Conservation (phyloP, 2,113 vertebrate species). For the Bettongia penicillata region DNA sequence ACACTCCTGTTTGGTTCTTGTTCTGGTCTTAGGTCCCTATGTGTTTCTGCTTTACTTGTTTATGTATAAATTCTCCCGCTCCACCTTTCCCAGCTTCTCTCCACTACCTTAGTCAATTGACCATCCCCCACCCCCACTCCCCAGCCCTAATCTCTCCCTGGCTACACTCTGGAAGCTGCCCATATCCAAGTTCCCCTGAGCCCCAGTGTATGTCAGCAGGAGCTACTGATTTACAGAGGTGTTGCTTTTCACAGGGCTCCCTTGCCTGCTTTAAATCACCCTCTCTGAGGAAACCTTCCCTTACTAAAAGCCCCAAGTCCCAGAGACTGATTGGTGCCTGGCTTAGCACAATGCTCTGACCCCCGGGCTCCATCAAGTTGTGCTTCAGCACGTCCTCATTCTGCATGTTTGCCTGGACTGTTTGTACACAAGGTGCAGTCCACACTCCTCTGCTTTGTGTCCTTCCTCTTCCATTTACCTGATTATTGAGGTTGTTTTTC, state of each 20-base stretch:
- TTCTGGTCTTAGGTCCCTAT: background rate
- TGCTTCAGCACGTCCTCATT: background rate
- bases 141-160: background rate
- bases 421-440: background rate
- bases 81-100: background rate
- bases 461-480: background rate
- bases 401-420: background rate
- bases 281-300: conserved; percentile 59
- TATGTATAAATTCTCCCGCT: background rate
- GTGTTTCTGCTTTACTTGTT: background rate
- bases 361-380: background rate
- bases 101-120: background rate
- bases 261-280: conserved; percentile 60
- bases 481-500: background rate
- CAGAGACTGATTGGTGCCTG: conserved; percentile 36
- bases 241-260: conserved; percentile 63
- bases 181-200: background rate
- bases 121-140: background rate
- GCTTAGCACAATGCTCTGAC: conserved; percentile 42
- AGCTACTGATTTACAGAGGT: conserved; percentile 66
- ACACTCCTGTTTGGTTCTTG: background rate
- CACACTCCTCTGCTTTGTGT: background rate
- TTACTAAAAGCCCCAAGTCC: conserved; percentile 57
- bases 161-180: background rate
- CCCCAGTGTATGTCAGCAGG: conserved; percentile 13